phyloP scores from a whole-genome alignment of 2,113 vertebrate species.

The Neofelis nebulosa region DNA sequence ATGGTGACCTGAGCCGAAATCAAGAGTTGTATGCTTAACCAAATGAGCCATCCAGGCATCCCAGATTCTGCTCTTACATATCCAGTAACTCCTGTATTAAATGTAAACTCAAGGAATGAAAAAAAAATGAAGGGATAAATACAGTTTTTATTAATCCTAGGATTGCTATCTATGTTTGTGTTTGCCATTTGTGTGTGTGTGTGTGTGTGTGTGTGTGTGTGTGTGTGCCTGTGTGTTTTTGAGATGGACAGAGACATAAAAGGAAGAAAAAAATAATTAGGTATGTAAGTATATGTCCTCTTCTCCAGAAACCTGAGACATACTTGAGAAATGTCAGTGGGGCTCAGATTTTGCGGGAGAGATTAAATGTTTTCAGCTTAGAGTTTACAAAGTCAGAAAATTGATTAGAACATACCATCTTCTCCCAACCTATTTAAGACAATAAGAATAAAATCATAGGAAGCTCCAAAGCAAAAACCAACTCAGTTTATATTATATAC shows the following conservation, averaged over 20 bases:
- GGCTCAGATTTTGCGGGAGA: background rate
- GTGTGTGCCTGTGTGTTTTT: background rate
- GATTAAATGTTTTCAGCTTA: background rate
- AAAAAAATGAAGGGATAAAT: background rate
- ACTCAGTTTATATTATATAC: background rate
- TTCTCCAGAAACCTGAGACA: background rate
- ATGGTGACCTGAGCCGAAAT: too few species aligned
- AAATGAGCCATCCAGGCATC: too few species aligned
- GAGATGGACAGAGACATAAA: background rate
- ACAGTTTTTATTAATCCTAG: background rate
- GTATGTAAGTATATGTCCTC: background rate
- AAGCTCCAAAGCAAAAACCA: background rate
- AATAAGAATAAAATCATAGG: background rate
- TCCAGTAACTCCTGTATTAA: background rate
- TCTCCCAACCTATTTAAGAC: background rate
- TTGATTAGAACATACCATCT: background rate
- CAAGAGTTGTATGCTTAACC: too few species aligned
- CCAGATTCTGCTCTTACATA: background rate
- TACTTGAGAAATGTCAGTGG: background rate
- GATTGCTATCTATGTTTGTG: background rate
- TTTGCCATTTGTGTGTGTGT: too few species aligned
- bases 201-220: background rate
- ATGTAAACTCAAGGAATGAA: background rate
- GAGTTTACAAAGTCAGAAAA: background rate
- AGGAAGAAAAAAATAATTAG: background rate